These are phyloP conservation scores for Adoxophyes honmai DNA, from an alignment of 1,140 invertebrate species.

Conservation along the genomic window DNA sequence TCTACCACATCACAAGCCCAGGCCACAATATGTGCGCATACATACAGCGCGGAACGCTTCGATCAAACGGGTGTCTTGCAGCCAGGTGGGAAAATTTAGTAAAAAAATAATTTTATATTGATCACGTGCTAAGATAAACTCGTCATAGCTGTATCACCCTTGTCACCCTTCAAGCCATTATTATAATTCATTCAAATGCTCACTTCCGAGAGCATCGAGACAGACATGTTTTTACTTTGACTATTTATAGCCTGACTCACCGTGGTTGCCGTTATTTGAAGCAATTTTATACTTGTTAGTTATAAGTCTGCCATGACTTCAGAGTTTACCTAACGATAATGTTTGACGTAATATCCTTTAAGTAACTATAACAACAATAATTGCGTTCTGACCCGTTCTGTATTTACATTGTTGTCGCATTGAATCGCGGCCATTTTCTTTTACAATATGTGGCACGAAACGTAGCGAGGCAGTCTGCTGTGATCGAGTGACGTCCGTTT, in stretches of 20 bases:
- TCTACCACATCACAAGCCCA: conserved; percentile 55
- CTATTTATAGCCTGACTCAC: background rate
- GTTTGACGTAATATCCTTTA: background rate
- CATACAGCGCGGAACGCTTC: conserved; percentile 20
- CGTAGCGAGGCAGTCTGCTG: conserved; percentile 42
- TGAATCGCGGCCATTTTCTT: conserved; percentile 58
- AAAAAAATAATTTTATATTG: background rate
- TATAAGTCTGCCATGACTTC: no score
- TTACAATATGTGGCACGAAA: conserved; percentile 35
- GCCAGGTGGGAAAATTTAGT: conserved; percentile 2
- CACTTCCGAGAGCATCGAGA: background rate
- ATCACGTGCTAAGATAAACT: no score
- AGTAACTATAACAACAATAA: background rate
- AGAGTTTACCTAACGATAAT: background rate
- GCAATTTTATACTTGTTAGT: background rate
- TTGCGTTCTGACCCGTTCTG: background rate
- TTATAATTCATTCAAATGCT: background rate
- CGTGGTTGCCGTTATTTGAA: background rate
- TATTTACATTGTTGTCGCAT: conserved; percentile 23
- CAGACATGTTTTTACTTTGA: background rate
- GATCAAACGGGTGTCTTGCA: background rate
- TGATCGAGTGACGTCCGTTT: background rate
- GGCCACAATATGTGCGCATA: conserved; percentile 45
- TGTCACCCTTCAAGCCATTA: no score
- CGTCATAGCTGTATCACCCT: no score